Percentiles rank a stretch among this genome's conserved stretches.
These are phyloP conservation scores for Phortica variegata DNA, from an alignment of 1,140 invertebrate genomes.

Conservation along the genomic window DNA sequence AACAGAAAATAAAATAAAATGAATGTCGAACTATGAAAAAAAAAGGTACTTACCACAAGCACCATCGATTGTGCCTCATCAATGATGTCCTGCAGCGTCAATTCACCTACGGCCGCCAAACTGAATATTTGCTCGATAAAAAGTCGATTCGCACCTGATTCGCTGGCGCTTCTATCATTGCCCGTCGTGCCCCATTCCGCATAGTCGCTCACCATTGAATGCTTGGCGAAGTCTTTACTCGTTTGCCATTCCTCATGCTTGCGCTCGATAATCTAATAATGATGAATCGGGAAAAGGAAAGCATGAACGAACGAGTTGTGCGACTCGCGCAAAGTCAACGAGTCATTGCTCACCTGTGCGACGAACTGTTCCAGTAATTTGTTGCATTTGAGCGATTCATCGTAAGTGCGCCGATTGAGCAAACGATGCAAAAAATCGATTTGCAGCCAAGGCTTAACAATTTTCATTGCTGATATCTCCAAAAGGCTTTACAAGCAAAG, in stretches of 20 bases:
- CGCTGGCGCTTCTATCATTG: no score
- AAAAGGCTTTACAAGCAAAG: constrained; percentile 30
- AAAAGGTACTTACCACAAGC: constrained; percentile 35
- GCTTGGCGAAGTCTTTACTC: constrained; percentile 15
- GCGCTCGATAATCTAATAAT: constrained; percentile 29
- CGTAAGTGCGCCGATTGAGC: constrained; percentile 32
- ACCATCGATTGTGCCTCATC: constrained; percentile 52
- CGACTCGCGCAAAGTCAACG: no score
- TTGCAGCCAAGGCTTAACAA: constrained; percentile 49
- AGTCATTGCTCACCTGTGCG: constrained; percentile 12
- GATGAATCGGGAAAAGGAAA: neutral
- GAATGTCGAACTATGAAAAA: neutral
- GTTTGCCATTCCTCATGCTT: constrained; percentile 47
- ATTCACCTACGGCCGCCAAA: constrained; percentile 42
- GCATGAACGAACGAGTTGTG: no score
- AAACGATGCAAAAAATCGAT: constrained; percentile 39
- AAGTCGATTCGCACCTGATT: constrained; percentile 42
- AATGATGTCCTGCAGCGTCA: constrained; percentile 46
- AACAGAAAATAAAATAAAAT: neutral
- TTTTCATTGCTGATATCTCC: constrained; percentile 44
- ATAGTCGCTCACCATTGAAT: neutral
- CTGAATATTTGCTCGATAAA: constrained; percentile 53
- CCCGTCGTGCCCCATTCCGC: no score
- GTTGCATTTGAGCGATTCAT: constrained; percentile 26
- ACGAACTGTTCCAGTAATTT: constrained; percentile 44